Percentiles rank a stretch among this genome's conserved stretches.
phyloP scores from a whole-genome alignment of 1,140 invertebrate genomes.

The Trissolcus basalis region DNA sequence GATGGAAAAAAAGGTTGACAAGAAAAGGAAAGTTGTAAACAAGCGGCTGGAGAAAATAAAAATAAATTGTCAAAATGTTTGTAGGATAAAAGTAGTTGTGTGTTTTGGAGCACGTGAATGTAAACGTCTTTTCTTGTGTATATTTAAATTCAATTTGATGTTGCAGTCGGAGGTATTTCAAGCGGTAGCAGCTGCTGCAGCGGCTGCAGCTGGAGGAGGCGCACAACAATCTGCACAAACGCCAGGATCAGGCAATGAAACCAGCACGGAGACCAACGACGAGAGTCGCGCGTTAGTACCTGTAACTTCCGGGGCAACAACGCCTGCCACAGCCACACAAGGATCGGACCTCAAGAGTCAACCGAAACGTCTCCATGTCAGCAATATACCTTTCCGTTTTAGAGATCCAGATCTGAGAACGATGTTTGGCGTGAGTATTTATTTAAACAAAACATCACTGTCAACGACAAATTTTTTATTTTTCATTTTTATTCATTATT shows the following conservation, averaged over 20 bases:
- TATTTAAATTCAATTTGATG: constrained; percentile 22
- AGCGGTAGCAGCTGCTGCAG: constrained; percentile 72
- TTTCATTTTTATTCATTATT: no score
- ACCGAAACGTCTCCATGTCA: constrained; percentile 94
- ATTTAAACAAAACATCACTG: background rate
- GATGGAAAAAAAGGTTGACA: no score
- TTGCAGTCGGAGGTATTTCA: constrained; percentile 74
- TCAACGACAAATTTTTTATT: no score
- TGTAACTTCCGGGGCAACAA: constrained; percentile 75
- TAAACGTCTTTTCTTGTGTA: background rate
- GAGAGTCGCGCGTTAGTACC: constrained; percentile 67
- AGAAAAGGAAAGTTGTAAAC: no score
- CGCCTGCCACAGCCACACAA: constrained; percentile 73
- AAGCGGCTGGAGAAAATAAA: no score
- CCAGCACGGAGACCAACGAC: constrained; percentile 65
- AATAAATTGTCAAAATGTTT: no score
- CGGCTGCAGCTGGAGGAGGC: constrained; percentile 67
- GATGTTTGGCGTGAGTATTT: constrained; percentile 92
- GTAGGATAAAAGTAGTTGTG: no score
- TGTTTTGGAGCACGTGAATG: no score
- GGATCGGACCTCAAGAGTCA: constrained; percentile 79
- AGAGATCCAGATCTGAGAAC: constrained; percentile 97
- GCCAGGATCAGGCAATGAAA: constrained; percentile 64
- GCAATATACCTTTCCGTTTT: constrained; percentile 99
- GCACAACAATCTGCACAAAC: constrained; percentile 67